Percentiles rank a stretch among this genome's conserved stretches.
These are phyloP conservation scores for Tupaia chinensis DNA, from an alignment of 2,113 vertebrate species.

Conservation along the genomic window DNA sequence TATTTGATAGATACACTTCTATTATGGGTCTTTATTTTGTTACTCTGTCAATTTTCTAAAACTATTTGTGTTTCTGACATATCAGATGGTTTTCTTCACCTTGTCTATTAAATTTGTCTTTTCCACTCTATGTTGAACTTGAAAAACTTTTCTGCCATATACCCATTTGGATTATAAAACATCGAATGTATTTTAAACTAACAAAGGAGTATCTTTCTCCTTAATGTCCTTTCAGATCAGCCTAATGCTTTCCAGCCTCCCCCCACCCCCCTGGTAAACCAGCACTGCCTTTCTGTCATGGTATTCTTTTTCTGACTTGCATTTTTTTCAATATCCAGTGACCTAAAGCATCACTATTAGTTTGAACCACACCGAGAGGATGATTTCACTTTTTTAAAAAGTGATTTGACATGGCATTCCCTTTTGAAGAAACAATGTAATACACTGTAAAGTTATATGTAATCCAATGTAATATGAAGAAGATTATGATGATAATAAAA, in stretches of 20 bases:
- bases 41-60: conserved; percentile 53
- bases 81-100: conserved; percentile 31
- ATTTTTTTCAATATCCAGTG: background rate
- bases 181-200: conserved; percentile 32
- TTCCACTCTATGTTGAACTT: background rate
- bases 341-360: background rate
- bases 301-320: background rate
- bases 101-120: conserved; percentile 39
- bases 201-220: background rate
- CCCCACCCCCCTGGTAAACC: background rate
- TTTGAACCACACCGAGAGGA: background rate
- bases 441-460: no score
- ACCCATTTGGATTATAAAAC: conserved; percentile 41
- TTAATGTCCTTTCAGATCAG: background rate
- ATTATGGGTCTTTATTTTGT: conserved; percentile 41
- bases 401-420: background rate
- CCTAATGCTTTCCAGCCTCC: background rate
- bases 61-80: conserved; percentile 53
- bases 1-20: conserved; percentile 48
- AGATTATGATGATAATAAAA: no score
- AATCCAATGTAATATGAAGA: no score
- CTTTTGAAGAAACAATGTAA: no score
- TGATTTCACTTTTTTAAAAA: background rate
- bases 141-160: background rate
- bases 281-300: background rate